Percentiles rank a stretch among this genome's conserved stretches.
Evolutionary conservation across 1,140 invertebrate genomes (phyloP).

Genomic region (Calliopsis andreniformis): DNA sequence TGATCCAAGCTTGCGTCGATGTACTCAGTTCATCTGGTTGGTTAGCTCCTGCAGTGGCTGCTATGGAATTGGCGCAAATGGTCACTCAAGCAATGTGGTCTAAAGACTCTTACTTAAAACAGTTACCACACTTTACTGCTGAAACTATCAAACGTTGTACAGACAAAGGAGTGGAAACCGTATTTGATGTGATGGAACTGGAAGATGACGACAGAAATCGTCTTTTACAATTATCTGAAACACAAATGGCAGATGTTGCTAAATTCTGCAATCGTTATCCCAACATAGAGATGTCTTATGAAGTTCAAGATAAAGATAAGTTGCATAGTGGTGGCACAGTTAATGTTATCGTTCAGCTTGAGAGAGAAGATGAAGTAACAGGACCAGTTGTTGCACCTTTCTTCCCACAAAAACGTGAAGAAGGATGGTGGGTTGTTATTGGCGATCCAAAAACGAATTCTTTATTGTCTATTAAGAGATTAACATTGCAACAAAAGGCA

Average conservation of each 20-base stretch:
- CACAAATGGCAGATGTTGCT: constrained; percentile 98
- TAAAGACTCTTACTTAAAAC: constrained; percentile 98
- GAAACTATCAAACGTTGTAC: constrained; percentile 96
- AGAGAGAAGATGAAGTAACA: constrained; percentile 98
- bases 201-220: constrained; percentile 96
- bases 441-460: constrained; percentile 97
- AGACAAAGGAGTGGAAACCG: constrained; percentile 95
- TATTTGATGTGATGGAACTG: constrained; percentile 99
- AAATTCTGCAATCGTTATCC: constrained; percentile 99
- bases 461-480: constrained; percentile 96
- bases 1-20: constrained; percentile 99
- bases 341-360: constrained; percentile 94
- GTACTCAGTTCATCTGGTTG: constrained; percentile 99
- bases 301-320: constrained; percentile 92
- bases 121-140: constrained; percentile 96
- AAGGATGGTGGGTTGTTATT: constrained; percentile 99
- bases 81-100: constrained; percentile 99
- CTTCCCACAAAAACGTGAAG: constrained; percentile 98
- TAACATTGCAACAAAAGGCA: constrained; percentile 96
- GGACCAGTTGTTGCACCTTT: constrained; percentile 98
- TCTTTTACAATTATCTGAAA: constrained; percentile 91
- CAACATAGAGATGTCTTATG: constrained; percentile 98
- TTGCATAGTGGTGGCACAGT: constrained; percentile 91
- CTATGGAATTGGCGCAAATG: constrained; percentile 99
- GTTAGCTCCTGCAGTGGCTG: constrained; percentile 97